phyloP scores from a whole-genome alignment of 2,888 invertebrate genomes.

The Magallana nippona region DNA sequence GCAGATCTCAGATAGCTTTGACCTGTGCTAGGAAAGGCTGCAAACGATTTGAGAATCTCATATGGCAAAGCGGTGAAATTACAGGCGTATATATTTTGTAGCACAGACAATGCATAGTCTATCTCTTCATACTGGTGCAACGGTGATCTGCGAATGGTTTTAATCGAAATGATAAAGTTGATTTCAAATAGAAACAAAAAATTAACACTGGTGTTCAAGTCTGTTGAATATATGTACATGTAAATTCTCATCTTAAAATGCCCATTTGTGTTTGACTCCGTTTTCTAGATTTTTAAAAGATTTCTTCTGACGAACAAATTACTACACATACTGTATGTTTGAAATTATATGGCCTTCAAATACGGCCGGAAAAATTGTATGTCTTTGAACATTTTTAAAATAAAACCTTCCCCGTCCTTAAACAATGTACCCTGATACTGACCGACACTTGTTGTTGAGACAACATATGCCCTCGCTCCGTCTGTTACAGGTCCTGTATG shows the following conservation, averaged over 20 bases:
- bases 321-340: no score
- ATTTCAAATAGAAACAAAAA: no score
- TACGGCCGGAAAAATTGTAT: no score
- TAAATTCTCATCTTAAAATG: no score
- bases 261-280: no score
- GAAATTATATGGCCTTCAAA: no score
- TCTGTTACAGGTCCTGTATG: slow-evolving; percentile 30
- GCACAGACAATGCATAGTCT: not conserved
- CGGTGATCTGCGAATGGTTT: not conserved
- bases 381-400: not conserved
- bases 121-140: not conserved
- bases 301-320: no score
- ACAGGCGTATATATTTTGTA: not conserved
- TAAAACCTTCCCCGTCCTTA: not conserved
- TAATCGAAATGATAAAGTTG: no score
- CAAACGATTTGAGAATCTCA: slow-evolving; percentile 20
- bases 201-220: no score
- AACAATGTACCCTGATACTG: not conserved
- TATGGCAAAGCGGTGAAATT: slow-evolving; percentile 2
- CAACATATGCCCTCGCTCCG: slow-evolving; percentile 23
- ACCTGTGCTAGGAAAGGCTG: slow-evolving; percentile 2
- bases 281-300: no score
- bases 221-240: no score
- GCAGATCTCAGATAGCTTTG: not conserved
- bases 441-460: slow-evolving; percentile 45